Evolutionary conservation across 2,113 vertebrate species (phyloP).

Genomic region (Ptilonorhynchus violaceus): DNA sequence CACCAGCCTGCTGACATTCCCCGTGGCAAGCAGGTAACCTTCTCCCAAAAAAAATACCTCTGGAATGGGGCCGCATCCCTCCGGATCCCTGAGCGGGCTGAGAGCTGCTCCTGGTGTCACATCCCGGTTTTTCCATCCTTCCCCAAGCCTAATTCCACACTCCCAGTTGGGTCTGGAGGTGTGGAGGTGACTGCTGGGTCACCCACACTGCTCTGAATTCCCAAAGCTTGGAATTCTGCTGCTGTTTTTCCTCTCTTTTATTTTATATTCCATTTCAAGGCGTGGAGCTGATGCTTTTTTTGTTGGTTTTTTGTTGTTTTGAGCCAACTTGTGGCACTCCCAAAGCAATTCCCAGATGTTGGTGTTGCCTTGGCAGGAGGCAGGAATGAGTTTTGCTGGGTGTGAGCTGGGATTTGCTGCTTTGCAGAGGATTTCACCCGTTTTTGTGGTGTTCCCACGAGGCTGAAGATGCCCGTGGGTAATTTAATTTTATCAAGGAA

Average conservation of each 20-base stretch:
- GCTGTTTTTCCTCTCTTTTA: fast-evolving
- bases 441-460: background rate
- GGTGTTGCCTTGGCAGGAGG: background rate
- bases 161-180: background rate
- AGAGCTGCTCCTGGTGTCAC: background rate
- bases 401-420: background rate
- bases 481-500: background rate
- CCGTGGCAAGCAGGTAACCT: background rate
- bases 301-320: background rate
- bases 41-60: background rate
- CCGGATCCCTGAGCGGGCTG: too few species aligned
- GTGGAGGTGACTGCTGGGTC: background rate
- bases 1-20: background rate
- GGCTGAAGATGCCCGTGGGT: background rate
- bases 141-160: background rate
- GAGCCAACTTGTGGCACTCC: background rate
- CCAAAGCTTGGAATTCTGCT: background rate
- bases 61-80: background rate
- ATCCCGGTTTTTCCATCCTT: background rate
- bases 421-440: background rate
- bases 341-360: background rate
- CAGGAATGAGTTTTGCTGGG: background rate
- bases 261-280: background rate
- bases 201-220: background rate
- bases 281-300: background rate